Evolutionary conservation across 2,797 vertebrate species (phyloP).

Genomic region (Tolypeutes matacus): DNA sequence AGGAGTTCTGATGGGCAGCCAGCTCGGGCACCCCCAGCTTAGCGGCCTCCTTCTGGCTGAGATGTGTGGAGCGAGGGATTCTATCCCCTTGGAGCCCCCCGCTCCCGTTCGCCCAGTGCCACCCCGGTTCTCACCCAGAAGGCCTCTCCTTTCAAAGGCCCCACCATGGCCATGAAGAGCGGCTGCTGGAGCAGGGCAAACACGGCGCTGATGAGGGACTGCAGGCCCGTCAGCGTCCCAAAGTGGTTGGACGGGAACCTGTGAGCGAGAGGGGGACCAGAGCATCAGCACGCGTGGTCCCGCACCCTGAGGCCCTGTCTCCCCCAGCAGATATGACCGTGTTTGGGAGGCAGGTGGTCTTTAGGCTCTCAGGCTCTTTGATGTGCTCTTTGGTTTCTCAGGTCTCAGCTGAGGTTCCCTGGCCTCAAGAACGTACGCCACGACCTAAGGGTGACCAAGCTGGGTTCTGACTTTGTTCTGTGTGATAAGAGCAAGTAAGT

Average conservation of each 20-base stretch:
- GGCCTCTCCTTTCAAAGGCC: slow-evolving; percentile 89
- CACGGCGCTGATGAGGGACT: slow-evolving; percentile 94
- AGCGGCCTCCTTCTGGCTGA: not conserved
- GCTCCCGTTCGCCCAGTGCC: fast-evolving
- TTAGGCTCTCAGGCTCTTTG: not conserved
- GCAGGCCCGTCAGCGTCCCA: slow-evolving; percentile 94
- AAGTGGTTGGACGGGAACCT: slow-evolving; percentile 96
- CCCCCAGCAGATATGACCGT: fast-evolving
- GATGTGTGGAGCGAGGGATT: not conserved
- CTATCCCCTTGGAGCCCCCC: fast-evolving
- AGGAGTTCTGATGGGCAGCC: not conserved
- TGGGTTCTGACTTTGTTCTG: not conserved
- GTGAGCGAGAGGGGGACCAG: not conserved
- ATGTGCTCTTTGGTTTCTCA: not conserved
- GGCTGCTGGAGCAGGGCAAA: slow-evolving; percentile 94
- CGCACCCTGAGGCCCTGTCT: not conserved
- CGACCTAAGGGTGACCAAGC: not conserved
- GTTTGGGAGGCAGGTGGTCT: not conserved
- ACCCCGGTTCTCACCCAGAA: slow-evolving; percentile 90
- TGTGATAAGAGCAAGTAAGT: not conserved
- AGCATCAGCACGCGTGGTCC: fast-evolving
- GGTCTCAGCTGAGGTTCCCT: not conserved
- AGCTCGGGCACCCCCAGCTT: not conserved
- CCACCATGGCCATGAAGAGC: slow-evolving; percentile 93
- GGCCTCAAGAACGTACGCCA: fast-evolving